Evolutionary conservation across 35 echinoderm and acorn worm genomes (phyloP).

Genomic region (Lytechinus variegatus): DNA sequence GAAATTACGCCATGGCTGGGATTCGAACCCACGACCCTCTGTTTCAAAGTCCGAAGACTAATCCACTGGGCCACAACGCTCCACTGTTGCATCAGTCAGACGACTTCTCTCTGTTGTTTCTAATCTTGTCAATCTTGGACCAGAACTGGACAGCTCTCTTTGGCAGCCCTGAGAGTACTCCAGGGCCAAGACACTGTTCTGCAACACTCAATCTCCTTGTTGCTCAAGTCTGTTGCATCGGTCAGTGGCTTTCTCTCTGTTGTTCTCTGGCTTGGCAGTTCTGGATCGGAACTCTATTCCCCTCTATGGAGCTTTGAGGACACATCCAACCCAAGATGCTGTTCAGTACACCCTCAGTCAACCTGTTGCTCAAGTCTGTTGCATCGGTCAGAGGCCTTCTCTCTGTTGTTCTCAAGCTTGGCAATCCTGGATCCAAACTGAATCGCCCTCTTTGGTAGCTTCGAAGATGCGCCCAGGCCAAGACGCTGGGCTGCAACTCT

Average conservation of each 20-base stretch:
- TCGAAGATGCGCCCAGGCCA: constrained; percentile 71
- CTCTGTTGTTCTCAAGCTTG: constrained; percentile 81
- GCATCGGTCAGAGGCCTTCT: constrained; percentile 91
- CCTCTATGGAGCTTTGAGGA: constrained; percentile 65
- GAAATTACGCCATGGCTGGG: no score
- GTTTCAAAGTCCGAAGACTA: no score
- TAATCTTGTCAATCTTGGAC: no score
- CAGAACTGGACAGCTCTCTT: no score
- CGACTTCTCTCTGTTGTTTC: no score
- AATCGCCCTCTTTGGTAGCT: constrained; percentile 89
- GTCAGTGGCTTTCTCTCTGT: constrained; percentile 84
- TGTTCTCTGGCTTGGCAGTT: constrained; percentile 87
- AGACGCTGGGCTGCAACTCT: constrained; percentile 77
- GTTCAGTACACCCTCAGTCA: neutral
- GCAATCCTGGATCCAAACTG: constrained; percentile 98
- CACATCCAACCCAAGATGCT: constrained; percentile 55
- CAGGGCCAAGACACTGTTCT: no score
- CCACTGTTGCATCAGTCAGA: no score
- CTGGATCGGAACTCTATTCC: constrained; percentile 95
- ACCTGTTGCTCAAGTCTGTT: constrained; percentile 58
- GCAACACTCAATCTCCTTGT: neutral
- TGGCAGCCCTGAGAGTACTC: no score
- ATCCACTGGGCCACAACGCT: no score
- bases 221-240: constrained; percentile 60
- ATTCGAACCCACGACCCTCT: no score